A percentile compares a stretch with the other conserved stretches of the same genome.
These are phyloP conservation scores for Liopterus haemorrhoidalis DNA, from an alignment of 2,888 invertebrate species.

Conservation along the genomic window DNA sequence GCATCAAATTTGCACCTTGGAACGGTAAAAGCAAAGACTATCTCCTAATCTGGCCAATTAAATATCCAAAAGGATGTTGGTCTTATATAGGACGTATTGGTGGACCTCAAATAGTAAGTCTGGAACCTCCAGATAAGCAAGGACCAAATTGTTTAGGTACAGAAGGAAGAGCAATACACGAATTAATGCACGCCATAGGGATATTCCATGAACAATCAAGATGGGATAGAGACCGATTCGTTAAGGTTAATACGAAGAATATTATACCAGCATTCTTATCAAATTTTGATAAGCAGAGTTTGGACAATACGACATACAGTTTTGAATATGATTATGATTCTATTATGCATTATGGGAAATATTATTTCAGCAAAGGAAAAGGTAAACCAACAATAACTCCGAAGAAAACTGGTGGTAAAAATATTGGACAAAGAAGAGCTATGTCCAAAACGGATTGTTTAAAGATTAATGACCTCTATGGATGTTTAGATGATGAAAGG, in stretches of 20 bases:
- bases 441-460: constrained; percentile 62
- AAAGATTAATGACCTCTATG: constrained; percentile 62
- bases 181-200: constrained; percentile 74
- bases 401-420: constrained; percentile 49
- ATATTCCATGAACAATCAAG: constrained; percentile 77
- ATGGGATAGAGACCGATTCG: constrained; percentile 64
- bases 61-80: constrained; percentile 66
- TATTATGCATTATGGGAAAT: constrained; percentile 71
- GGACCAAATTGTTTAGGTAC: constrained; percentile 60
- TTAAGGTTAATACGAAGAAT: constrained; percentile 64
- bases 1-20: constrained; percentile 59
- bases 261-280: constrained; percentile 55
- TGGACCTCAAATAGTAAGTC: constrained; percentile 65
- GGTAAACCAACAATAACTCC: constrained; percentile 59
- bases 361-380: constrained; percentile 58
- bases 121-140: constrained; percentile 57
- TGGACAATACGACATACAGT: constrained; percentile 57
- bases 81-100: constrained; percentile 70
- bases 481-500: constrained; percentile 51
- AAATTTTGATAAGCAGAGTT: constrained; percentile 61
- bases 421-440: constrained; percentile 57
- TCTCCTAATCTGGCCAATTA: constrained; percentile 59
- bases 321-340: constrained; percentile 73
- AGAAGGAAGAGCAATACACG: constrained; percentile 71
- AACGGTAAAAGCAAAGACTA: constrained; percentile 59